These are phyloP conservation scores for Ahaetulla prasina DNA, from an alignment of 2,113 vertebrate genomes.

Conservation along the genomic window DNA sequence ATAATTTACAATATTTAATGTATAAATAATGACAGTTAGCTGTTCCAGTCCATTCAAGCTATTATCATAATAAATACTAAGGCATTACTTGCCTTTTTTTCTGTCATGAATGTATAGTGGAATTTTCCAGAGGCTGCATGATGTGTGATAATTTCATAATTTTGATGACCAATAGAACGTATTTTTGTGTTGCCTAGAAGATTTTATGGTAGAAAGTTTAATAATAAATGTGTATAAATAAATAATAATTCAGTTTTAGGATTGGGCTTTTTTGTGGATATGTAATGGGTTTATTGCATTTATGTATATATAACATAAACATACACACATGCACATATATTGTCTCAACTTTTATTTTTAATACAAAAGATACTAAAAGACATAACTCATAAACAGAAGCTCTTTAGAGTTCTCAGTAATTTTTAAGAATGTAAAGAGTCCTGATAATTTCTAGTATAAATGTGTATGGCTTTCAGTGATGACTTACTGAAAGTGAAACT, in stretches of 20 bases:
- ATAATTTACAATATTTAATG: neutral
- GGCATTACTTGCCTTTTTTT: neutral
- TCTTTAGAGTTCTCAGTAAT: neutral
- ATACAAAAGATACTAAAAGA: neutral
- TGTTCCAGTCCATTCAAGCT: neutral
- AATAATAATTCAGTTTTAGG: neutral
- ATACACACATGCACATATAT: too few relatives aligned
- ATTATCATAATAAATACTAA: neutral
- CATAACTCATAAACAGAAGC: neutral
- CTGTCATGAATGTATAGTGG: neutral
- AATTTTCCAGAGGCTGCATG: neutral
- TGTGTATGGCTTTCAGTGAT: neutral
- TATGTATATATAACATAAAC: too few relatives aligned
- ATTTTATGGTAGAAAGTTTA: neutral
- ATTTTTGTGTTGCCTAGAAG: neutral
- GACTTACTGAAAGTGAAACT: neutral
- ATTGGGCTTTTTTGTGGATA: neutral
- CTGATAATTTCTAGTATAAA: neutral
- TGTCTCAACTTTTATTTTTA: neutral
- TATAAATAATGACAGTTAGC: neutral
- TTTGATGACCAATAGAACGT: neutral
- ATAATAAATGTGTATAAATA: neutral
- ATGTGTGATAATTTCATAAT: neutral
- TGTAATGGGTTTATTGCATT: neutral
- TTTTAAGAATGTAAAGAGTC: neutral